Base-by-base conservation (phyloP, 2,113 vertebrate species). In the Indri indri region DNA sequence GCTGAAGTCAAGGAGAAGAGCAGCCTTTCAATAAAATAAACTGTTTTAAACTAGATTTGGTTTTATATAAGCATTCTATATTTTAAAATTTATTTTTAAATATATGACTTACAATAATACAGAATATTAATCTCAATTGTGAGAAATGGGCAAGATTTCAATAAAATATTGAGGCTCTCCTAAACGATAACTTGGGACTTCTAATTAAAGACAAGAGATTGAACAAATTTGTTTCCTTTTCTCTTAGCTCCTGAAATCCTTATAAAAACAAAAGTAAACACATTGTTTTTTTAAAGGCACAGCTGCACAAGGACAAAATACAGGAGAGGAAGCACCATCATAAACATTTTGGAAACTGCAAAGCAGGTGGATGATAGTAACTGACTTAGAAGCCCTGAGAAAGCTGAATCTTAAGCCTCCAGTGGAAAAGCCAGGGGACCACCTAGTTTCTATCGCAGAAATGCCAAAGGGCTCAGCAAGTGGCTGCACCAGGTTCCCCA, bases 11-110 rank as follows among this genome's bases (percentile, higher is more conserved):
- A 82, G 47, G 50, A 61, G 27, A 86, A 8, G 40, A 59, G 13
- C 3, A 34, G 13, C 42, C 63, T 76, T 87, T 94, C 40, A 74
- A 90, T 34, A 87, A 87, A 90, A 68, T 45, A 91, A 96, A 83
- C 34, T 70, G 12, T 34, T 92, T 90, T 57, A 71, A 52, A 54
- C 17, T 85, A 27, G 42, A 77, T 66, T 34, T 66, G 32, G 20
- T 94, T 65, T n/a, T 82, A 66, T 50, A 22, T n/a, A 90, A 32
- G 4, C 2, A 52, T 86, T 61, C 59, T 30, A 42, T 32, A 81
- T 85, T 71, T 81, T 27, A 73, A 83, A 23, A 16, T 94, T 86
- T 94, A n/a, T 68, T 86, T 86, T 71, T 77, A 66, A 90, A 77
- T 40, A 82, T 37, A 25, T 1, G 82, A 30, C 2, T 71, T 70